Evolutionary conservation across 2,113 vertebrate species (phyloP), one percentile per base, ranked within the genome.

Genomic region (Rhineura floridana): DNA sequence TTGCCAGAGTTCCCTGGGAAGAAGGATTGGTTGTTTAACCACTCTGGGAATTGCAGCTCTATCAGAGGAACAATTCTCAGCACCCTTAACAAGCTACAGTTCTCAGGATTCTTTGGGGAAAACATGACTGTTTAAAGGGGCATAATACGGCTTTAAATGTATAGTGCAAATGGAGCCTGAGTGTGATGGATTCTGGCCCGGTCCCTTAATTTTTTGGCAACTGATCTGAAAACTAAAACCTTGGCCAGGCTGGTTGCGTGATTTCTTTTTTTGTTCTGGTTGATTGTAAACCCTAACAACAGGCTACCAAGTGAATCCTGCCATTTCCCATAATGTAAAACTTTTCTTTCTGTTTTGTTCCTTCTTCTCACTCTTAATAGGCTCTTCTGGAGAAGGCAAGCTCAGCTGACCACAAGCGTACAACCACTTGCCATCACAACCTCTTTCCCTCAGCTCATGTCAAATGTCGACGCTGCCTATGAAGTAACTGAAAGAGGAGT

Each of bases 311-410:
- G 17, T 59, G 78, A 62, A 89, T 21, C 36, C 21, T 46, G 9
- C 7, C 9, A 36, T 36, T 83, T 50, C 30, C 23, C 46, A 13
- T 42, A 46, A n/a, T 65, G 36, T 44, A 25, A 65, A 81, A 63
- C 69, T 76, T 52, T 50, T 80, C 75, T 73, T 79, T 77, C 44
- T 6, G 73, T 39, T 73, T 48, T 70, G 86, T 59, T 62, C 48
- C 59, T 52, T 70, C 84, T 83, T 59, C 81, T 0, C 28, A 25
- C 33, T 15, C 13, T 82, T 65, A 50, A 84, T 11, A 96, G 96
- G 87, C 91, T 96, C 77, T 94, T 96, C 89, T 97, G 96, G 96
- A 89, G 94, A 52, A 93, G 92, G 75, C 95, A 96, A 44, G 84
- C 94, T 69, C 95, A 95, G 72, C 9, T 93, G 76, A 23, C 42